Percentiles rank a stretch among this genome's conserved stretches.
Conservation (phyloP, 2,113 vertebrate species). For the Cynoglossus semilaevis region DNA sequence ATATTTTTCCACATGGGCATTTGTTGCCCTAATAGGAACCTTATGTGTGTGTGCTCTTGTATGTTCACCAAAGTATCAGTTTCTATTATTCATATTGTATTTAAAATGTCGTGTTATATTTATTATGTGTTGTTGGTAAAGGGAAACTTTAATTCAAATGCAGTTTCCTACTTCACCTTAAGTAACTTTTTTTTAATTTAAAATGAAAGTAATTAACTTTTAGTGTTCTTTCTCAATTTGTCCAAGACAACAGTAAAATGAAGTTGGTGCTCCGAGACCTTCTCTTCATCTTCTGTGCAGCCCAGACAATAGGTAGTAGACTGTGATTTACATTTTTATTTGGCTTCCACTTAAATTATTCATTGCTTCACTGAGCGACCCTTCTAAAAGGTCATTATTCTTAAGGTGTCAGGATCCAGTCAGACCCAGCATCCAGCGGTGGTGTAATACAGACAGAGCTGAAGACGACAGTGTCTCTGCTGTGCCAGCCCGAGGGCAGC, state of each 20-base stretch:
- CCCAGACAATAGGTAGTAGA: slow-evolving; percentile 43
- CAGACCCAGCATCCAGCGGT: slow-evolving; percentile 1
- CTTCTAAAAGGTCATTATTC: neutral
- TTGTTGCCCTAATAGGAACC: too few relatives aligned
- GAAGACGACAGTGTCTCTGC: slow-evolving; percentile 54
- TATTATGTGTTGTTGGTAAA: too few relatives aligned
- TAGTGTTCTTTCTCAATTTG: slow-evolving; percentile 9
- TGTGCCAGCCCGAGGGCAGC: slow-evolving; percentile 33
- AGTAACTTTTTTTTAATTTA: too few relatives aligned
- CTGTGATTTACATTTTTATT: neutral
- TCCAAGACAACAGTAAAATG: slow-evolving; percentile 35
- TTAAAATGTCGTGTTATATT: too few relatives aligned
- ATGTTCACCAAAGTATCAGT: too few relatives aligned
- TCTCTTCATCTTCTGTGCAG: slow-evolving; percentile 34
- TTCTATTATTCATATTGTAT: too few relatives aligned
- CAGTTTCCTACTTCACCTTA: too few relatives aligned
- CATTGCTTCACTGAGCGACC: neutral
- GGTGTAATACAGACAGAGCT: slow-evolving; percentile 45
- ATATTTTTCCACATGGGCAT: too few relatives aligned
- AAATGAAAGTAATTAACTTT: neutral
- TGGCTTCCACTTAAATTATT: neutral
- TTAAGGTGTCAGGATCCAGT: slow-evolving; percentile 57
- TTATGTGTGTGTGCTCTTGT: too few relatives aligned
- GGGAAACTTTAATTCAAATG: too few relatives aligned
- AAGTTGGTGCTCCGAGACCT: slow-evolving; percentile 4